Evolutionary conservation across 2,797 vertebrate genomes (phyloP).

Genomic region (Florisuga fusca): DNA sequence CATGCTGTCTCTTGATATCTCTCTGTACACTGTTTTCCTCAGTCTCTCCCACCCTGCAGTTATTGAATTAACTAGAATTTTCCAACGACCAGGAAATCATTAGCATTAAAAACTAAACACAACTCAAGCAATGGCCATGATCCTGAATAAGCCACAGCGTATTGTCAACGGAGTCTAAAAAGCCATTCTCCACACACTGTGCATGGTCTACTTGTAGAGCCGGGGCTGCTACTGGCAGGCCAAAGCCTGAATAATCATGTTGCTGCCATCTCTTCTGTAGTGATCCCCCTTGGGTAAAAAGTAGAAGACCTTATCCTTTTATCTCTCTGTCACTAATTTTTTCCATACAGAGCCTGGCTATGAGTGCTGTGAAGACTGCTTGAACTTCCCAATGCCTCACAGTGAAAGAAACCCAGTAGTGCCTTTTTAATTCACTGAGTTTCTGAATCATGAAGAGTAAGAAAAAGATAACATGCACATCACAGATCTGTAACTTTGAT

Average conservation of each 20-base stretch:
- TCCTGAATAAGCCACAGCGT: not conserved
- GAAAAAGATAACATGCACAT: slow-evolving; percentile 14
- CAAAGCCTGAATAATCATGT: rapidly evolving
- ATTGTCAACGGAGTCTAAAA: not conserved
- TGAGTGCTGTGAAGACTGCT: not conserved
- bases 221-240: not conserved
- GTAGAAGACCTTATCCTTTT: not conserved
- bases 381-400: not conserved
- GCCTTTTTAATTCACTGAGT: slow-evolving; percentile 14
- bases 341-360: not conserved
- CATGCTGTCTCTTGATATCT: not conserved
- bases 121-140: not conserved
- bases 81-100: not conserved
- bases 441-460: slow-evolving; percentile 50
- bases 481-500: slow-evolving; percentile 67
- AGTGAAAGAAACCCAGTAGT: slow-evolving; percentile 25
- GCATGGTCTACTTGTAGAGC: rapidly evolving
- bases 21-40: not conserved
- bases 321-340: not conserved
- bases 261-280: not conserved
- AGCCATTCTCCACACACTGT: no score
- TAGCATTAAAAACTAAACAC: not conserved
- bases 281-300: not conserved
- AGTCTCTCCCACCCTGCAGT: not conserved
- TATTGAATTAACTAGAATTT: not conserved